Conservation (phyloP, 2,113 vertebrate genomes). For the Paratilapia polleni region DNA sequence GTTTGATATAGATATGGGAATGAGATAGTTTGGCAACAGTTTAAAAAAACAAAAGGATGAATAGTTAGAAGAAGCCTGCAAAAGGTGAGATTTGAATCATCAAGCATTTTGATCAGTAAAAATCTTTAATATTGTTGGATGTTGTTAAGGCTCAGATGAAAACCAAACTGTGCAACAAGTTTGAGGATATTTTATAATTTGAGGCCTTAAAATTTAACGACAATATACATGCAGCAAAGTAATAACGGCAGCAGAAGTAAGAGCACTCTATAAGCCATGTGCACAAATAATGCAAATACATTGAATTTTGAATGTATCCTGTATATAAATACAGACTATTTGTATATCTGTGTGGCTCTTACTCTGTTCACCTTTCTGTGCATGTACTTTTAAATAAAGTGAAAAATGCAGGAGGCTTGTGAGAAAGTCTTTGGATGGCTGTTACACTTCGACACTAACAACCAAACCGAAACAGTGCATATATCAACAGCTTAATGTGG, state of each 20-base stretch:
- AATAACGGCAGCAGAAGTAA: neutral
- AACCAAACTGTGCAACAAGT: neutral
- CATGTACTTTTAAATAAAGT: constrained; percentile 24
- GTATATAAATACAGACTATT: neutral
- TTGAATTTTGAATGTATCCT: neutral
- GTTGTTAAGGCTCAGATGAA: neutral
- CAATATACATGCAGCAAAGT: neutral
- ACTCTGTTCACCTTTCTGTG: neutral
- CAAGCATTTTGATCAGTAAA: neutral
- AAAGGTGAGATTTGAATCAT: neutral
- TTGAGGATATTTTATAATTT: neutral
- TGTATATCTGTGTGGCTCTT: neutral
- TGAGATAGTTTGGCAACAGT: neutral
- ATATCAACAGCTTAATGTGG: neutral
- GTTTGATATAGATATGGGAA: neutral
- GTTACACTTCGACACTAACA: constrained; percentile 4
- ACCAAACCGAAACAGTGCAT: neutral
- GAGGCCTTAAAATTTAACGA: neutral
- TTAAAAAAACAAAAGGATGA: neutral
- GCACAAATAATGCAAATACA: neutral
- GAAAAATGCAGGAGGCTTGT: constrained; percentile 63
- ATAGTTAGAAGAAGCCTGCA: neutral
- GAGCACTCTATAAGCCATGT: neutral
- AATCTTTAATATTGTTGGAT: neutral
- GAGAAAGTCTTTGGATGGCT: constrained; percentile 34